Conservation (phyloP, 2,113 vertebrate species). For the Notothenia rossii region DNA sequence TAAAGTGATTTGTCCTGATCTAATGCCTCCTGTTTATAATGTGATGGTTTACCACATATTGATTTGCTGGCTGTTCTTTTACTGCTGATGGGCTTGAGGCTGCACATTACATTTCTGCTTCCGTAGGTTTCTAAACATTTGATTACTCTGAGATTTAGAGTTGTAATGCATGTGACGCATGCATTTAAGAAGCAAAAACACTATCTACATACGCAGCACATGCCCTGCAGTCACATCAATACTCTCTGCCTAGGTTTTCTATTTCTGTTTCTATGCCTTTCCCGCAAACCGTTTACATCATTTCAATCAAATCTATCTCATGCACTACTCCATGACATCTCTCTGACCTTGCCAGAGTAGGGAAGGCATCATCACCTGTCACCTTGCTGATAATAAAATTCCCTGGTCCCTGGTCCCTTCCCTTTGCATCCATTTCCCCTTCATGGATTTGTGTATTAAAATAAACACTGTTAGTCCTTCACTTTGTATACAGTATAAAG, state of each 20-base stretch:
- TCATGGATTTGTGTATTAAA: conserved; percentile 44
- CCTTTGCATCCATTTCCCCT: conserved; percentile 48
- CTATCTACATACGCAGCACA: background rate
- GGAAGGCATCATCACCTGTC: conserved; percentile 66
- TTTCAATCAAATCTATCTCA: conserved; percentile 55
- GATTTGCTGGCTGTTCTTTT: conserved; percentile 68
- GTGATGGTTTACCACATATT: conserved; percentile 72
- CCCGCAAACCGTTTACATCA: conserved; percentile 45
- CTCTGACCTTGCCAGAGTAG: conserved; percentile 56
- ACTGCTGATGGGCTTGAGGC: conserved; percentile 45
- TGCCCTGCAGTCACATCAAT: conserved; percentile 7
- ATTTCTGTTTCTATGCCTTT: conserved; percentile 18
- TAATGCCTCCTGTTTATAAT: conserved; percentile 58
- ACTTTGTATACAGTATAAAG: conserved; percentile 45
- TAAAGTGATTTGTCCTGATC: conserved; percentile 37
- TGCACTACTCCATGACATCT: conserved; percentile 27
- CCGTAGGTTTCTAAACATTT: conserved; percentile 52
- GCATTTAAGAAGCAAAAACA: conserved; percentile 19
- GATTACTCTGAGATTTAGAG: conserved; percentile 41
- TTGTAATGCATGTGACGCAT: background rate
- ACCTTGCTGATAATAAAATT: conserved; percentile 74
- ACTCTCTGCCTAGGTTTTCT: background rate
- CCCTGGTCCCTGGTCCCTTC: conserved; percentile 18
- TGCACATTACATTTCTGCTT: conserved; percentile 48
- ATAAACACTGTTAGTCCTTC: conserved; percentile 26